Percentiles rank a stretch among this genome's conserved stretches.
Evolutionary conservation across 1,140 invertebrate species (phyloP).

Genomic region (Drosophila tani): DNA sequence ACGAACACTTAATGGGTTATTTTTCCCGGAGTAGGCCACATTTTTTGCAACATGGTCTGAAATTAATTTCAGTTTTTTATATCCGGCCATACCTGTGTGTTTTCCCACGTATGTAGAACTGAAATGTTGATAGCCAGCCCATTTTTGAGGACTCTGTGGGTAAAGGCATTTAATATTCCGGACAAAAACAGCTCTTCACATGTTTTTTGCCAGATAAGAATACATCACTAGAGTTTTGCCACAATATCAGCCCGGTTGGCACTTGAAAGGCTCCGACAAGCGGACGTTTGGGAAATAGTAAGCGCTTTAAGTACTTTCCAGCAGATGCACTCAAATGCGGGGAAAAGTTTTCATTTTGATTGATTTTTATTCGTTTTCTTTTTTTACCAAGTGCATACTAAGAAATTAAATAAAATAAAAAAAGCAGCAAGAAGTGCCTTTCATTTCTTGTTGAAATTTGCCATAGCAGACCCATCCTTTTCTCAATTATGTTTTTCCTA

Average conservation of each 20-base stretch:
- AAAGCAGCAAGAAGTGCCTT: too few species aligned
- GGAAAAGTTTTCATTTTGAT: too few species aligned
- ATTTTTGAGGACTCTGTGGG: not conserved
- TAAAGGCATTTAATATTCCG: not conserved
- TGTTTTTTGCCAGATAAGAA: not conserved
- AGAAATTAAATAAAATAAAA: not conserved
- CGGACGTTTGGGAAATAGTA: too few species aligned
- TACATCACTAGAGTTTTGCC: not conserved
- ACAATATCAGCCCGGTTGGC: not conserved
- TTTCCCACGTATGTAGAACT: not conserved
- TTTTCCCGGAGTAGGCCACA: not conserved
- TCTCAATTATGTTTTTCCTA: not conserved
- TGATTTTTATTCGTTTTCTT: not conserved
- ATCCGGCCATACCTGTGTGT: constrained; percentile 2
- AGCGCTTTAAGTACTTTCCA: not conserved
- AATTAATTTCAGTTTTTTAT: constrained; percentile 5
- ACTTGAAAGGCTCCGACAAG: not conserved
- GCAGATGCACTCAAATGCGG: too few species aligned
- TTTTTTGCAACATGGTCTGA: constrained; percentile 6
- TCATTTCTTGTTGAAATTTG: too few species aligned
- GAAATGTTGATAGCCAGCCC: not conserved
- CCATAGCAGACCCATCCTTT: too few species aligned
- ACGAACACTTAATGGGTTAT: constrained; percentile 4
- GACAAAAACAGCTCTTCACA: not conserved
- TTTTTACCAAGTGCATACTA: too few species aligned